A percentile compares a stretch with the other conserved stretches of the same genome.
Evolutionary conservation across 2,888 invertebrate genomes (phyloP).

Genomic region (Cosmorhoe ocellata): DNA sequence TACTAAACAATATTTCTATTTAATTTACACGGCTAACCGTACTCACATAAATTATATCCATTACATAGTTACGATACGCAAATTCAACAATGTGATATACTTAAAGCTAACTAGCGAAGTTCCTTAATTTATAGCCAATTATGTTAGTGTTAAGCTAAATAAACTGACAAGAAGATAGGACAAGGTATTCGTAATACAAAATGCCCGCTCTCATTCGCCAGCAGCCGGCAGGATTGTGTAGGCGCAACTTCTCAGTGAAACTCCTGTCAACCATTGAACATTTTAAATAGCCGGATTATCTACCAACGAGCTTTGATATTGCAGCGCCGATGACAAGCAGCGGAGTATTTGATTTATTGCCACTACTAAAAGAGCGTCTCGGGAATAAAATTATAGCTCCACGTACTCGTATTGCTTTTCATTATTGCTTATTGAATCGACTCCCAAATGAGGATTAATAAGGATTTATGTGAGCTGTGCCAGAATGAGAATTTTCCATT

Average conservation of each 20-base stretch:
- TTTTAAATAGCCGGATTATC: constrained; percentile 61
- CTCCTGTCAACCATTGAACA: constrained; percentile 45
- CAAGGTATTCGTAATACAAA: constrained; percentile 64
- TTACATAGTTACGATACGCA: constrained; percentile 51
- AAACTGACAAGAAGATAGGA: constrained; percentile 72
- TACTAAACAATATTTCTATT: constrained; percentile 39
- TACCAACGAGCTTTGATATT: constrained; percentile 58
- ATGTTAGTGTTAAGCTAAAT: constrained; percentile 77
- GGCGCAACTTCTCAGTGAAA: constrained; percentile 45
- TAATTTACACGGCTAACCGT: constrained; percentile 40
- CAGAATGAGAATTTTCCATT: constrained; percentile 51
- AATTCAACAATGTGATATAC: constrained; percentile 61
- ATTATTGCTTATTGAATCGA: constrained; percentile 67
- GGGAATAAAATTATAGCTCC: constrained; percentile 49
- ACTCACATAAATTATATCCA: constrained; percentile 45
- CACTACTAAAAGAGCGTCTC: constrained; percentile 53
- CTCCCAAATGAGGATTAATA: constrained; percentile 71
- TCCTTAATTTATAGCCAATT: constrained; percentile 80
- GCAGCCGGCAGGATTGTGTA: constrained; percentile 51
- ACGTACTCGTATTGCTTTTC: constrained; percentile 49
- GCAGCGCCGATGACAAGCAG: constrained; percentile 65
- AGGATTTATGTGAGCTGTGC: constrained; percentile 61
- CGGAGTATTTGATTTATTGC: constrained; percentile 70
- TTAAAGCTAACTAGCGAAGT: constrained; percentile 65
- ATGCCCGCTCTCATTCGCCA: constrained; percentile 44